phyloP scores from a whole-genome alignment of 2,113 vertebrate species.

The Heptranchias perlo region DNA sequence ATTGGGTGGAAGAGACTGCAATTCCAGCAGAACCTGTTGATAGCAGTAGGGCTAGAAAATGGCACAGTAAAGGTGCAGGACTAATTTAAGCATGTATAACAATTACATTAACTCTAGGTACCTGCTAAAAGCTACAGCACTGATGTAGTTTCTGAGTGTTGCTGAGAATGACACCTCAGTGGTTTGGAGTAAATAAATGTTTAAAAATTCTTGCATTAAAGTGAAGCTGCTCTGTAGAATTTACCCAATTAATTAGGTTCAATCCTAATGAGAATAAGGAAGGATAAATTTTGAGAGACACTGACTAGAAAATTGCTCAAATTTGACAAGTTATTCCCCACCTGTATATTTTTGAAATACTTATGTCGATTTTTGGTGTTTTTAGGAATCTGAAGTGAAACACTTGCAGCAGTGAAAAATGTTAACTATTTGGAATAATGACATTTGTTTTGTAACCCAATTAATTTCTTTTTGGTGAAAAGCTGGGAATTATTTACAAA shows the following conservation, averaged over 20 bases:
- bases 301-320: not conserved
- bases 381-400: not conserved
- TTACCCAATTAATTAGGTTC: slow-evolving; percentile 31
- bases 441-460: not conserved
- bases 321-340: not conserved
- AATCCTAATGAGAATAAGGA: slow-evolving; percentile 18
- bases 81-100: slow-evolving; percentile 33
- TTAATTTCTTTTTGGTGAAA: not conserved
- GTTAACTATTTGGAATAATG: not conserved
- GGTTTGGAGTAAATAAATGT: slow-evolving; percentile 21
- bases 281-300: not conserved
- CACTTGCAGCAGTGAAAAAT: not conserved
- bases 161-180: slow-evolving; percentile 26
- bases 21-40: slow-evolving; percentile 44
- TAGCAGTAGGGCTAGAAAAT: slow-evolving; percentile 51
- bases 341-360: not conserved
- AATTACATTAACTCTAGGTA: not conserved
- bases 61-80: slow-evolving; percentile 51
- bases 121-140: not conserved
- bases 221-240: slow-evolving; percentile 39
- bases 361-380: not conserved
- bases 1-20: slow-evolving; percentile 48
- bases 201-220: slow-evolving; percentile 39
- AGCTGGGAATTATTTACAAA: not conserved
- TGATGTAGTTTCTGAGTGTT: not conserved